These are phyloP conservation scores for Scomber japonicus DNA, from an alignment of 2,113 vertebrate genomes.

Conservation along the genomic window DNA sequence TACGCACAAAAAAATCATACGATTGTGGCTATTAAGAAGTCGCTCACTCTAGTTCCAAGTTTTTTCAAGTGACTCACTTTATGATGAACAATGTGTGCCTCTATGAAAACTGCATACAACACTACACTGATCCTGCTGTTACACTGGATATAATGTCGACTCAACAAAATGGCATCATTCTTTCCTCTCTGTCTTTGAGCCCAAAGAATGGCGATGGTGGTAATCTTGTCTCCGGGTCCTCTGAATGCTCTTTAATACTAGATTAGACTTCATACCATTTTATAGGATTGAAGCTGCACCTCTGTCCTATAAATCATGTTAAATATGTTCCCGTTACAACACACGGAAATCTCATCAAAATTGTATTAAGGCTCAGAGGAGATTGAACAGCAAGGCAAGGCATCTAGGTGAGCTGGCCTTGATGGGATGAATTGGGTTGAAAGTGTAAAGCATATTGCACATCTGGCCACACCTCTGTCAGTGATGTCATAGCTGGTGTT, in stretches of 20 bases:
- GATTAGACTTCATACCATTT: slow-evolving; percentile 68
- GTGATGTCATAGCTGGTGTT: slow-evolving; percentile 22
- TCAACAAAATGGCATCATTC: neutral
- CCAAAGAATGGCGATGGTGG: slow-evolving; percentile 3
- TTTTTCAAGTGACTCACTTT: too few relatives aligned
- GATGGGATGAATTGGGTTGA: slow-evolving; percentile 26
- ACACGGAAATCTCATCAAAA: slow-evolving; percentile 78
- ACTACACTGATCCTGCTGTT: neutral
- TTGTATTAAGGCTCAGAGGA: slow-evolving; percentile 58
- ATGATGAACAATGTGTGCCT: neutral
- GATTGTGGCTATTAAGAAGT: neutral
- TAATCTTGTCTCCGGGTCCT: slow-evolving; percentile 57
- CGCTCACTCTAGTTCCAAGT: neutral
- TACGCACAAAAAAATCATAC: neutral
- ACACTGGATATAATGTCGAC: neutral
- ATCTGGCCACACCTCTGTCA: neutral
- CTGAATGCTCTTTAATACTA: slow-evolving; percentile 52
- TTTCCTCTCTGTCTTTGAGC: slow-evolving; percentile 19
- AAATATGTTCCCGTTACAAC: slow-evolving; percentile 77
- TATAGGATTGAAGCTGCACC: slow-evolving; percentile 73
- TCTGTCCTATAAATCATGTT: slow-evolving; percentile 64
- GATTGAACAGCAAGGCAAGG: slow-evolving; percentile 37
- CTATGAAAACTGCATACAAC: neutral
- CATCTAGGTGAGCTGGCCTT: slow-evolving; percentile 38
- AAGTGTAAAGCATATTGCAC: neutral